Evolutionary conservation across 2,797 vertebrate species (phyloP), one percentile per base, ranked within the genome.

Genomic region (Allobates femoralis): DNA sequence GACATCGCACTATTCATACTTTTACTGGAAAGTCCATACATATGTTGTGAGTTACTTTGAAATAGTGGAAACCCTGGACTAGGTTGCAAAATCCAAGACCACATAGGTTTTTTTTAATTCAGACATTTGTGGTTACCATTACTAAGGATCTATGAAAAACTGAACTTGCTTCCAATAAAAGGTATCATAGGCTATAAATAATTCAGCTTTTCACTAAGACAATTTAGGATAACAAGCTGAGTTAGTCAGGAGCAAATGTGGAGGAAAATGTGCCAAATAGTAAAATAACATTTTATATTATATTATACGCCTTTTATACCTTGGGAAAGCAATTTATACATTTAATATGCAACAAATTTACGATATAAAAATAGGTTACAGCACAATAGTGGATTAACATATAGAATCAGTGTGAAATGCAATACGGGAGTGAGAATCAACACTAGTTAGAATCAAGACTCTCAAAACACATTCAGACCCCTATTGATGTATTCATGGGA

Each of bases 251-350:
- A 85, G 86, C 82, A 84, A 79, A 74, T 46, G 53, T 2, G n/a
- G 76, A 71, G 86, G 67, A 81, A 87, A 79, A 53, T 78, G 28
- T 74, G 81, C 86, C 86, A 87, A 87, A 84, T 84, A 87, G 66
- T 84, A 87, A 87, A 87, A 84, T 87, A 84, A 64, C 26, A 79
- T 80, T 87, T 87, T 75, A 87, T 75, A 62, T 19, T 64, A 80
- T 80, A 84, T 76, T 67, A 80, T 76, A 74, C 11, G 69, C 46
- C 56, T 84, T 87, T 67, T 76, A 77, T 75, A 71, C 58, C 69
- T 81, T 74, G 67, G n/a, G 46, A 80, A 87, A 84, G 51, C 30
- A 66, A 74, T 26, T 80, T 74, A 79, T n/a, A 67, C 11, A 80
- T 73, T 46, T 80, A 74, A 87, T 79, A 84, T 66, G 78, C 75